Evolutionary conservation across 2,888 invertebrate species (phyloP).

Genomic region (Yponomeuta plumbellus): DNA sequence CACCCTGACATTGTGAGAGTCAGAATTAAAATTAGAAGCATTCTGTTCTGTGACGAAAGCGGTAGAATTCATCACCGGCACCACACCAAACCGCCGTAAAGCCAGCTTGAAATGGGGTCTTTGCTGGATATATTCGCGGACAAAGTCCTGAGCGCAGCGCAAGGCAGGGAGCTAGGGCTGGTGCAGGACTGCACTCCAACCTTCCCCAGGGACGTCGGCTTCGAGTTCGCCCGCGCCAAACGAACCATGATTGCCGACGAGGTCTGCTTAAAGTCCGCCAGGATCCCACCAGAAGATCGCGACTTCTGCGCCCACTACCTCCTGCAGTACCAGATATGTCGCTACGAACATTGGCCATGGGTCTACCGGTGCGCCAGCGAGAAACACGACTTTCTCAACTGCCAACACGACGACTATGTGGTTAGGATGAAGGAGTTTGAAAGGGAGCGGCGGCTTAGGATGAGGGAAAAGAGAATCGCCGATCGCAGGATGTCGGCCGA

Average conservation of each 20-base stretch:
- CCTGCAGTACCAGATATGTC: constrained; percentile 82
- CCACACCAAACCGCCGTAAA: not conserved
- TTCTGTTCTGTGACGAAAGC: too few relatives aligned
- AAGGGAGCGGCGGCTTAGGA: not conserved
- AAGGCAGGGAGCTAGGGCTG: not conserved
- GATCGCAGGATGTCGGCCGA: not conserved
- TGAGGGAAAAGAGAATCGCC: not conserved
- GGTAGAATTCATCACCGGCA: too few relatives aligned
- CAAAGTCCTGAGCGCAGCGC: not conserved
- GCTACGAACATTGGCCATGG: constrained; percentile 83
- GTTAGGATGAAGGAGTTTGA: constrained; percentile 38
- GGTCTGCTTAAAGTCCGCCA: constrained; percentile 86
- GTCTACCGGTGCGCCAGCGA: constrained; percentile 84
- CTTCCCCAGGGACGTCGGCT: not conserved
- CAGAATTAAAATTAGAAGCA: too few relatives aligned
- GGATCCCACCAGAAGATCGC: constrained; percentile 79
- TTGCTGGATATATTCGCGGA: not conserved
- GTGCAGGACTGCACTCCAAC: not conserved
- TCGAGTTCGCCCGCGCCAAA: constrained; percentile 31
- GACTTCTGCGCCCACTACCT: constrained; percentile 91
- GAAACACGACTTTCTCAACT: constrained; percentile 84
- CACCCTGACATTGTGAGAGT: too few relatives aligned
- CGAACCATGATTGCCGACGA: constrained; percentile 85
- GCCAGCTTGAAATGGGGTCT: not conserved
- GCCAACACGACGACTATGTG: constrained; percentile 91